Base-by-base conservation (phyloP, 1,140 invertebrate genomes). In the Cyclargus thomasi region DNA sequence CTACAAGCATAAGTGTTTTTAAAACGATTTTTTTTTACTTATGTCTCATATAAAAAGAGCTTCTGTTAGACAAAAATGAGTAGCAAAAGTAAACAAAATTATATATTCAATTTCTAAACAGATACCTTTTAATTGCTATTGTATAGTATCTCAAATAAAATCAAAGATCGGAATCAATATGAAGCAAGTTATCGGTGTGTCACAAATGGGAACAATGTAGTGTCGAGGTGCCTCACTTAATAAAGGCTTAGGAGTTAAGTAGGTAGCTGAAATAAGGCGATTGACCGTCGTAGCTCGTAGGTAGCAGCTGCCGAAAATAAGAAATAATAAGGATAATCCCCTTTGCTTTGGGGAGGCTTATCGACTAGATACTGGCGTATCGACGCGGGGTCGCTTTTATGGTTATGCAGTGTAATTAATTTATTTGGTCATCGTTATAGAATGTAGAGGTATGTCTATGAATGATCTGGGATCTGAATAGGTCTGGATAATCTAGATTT, bases 321-420 rank as follows among this genome's bases (percentile, higher is more conserved):
- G 81, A 81, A 83, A 82, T 87, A 85, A 85, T 85, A 81, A 85
- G 82, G 77, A 84, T 87, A 82, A 85, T 84, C 81, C 81, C 72
- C 70, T 71, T 62, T 59, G 71, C 57, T 35, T 69, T 78, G 79
- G 79, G 77, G 74, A 68, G 68, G 70, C 70, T 74, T 67, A 77
- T 74, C 71, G 74, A 59, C 20, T 47, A 47, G 39, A 47, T 47
- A 47, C 39, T 8, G 0, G n/a, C n/a, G n/a, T n/a, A n/a, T n/a
- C 39, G 14, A 47, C 39, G 39, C 10, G 39, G 39, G 39, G 11
- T 16, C 39, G 39, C 11, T 47, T 47, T 47, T 47, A 47, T 47
- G 39, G 39, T 16, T 47, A 16, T 11, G 14, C 39, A 47, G 39
- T 47, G 39, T 47, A 47, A 47, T 47, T 47, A 47, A 47, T 47